Conservation (phyloP, 2,113 vertebrate species). For the Verasper variegatus region DNA sequence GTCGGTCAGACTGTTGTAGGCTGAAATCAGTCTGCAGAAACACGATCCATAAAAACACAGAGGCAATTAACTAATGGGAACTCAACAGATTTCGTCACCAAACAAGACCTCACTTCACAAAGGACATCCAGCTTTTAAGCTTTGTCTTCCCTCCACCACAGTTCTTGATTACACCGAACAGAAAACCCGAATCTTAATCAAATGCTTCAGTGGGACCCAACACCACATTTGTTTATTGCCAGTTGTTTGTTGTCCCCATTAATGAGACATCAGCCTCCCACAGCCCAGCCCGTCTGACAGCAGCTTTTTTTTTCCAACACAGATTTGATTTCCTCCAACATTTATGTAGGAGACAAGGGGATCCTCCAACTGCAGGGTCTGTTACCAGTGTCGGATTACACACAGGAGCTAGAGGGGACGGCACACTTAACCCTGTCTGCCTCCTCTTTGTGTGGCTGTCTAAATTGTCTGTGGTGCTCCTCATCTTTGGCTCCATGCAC, state of each 20-base stretch:
- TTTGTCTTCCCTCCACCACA: background rate
- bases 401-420: constrained; percentile 60
- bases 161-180: constrained; percentile 39
- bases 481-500: background rate
- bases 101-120: background rate
- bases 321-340: constrained; percentile 76
- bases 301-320: constrained; percentile 59
- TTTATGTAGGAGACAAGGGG: constrained; percentile 77
- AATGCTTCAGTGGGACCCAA: constrained; percentile 20
- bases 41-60: constrained; percentile 5
- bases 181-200: constrained; percentile 44
- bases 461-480: background rate
- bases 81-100: background rate
- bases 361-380: constrained; percentile 72
- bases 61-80: background rate
- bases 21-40: constrained; percentile 83
- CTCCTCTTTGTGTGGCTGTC: constrained; percentile 66
- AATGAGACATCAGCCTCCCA: constrained; percentile 56
- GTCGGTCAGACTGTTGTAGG: constrained; percentile 96
- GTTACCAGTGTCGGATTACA: constrained; percentile 79
- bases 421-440: constrained; percentile 72
- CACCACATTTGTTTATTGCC: constrained; percentile 47
- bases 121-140: background rate
- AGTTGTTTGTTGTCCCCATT: constrained; percentile 55
- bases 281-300: constrained; percentile 47